phyloP scores from a whole-genome alignment of 2,888 invertebrate species.

The Cremastinae sp. region DNA sequence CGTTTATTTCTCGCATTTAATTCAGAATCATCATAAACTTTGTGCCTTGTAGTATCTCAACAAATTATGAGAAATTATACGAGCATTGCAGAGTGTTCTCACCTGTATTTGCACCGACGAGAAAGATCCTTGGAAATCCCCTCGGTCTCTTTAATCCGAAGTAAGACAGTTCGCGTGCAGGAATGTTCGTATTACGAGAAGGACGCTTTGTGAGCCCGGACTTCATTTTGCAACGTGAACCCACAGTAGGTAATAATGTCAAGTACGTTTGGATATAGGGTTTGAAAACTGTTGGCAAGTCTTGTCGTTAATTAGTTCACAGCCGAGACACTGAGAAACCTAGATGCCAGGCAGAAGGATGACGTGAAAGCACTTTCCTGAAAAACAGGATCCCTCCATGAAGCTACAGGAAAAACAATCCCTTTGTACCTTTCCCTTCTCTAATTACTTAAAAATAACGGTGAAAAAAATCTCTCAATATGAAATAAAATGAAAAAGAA shows the following conservation, averaged over 20 bases:
- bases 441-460: too few relatives aligned
- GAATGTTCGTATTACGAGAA: slow-evolving; percentile 33
- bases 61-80: slow-evolving; percentile 25
- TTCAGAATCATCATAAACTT: slow-evolving; percentile 19
- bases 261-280: slow-evolving; percentile 18
- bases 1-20: not conserved
- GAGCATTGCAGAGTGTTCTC: slow-evolving; percentile 24
- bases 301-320: slow-evolving; percentile 51
- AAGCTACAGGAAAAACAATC: too few relatives aligned
- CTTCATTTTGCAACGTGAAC: slow-evolving; percentile 34
- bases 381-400: too few relatives aligned
- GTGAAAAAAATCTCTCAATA: too few relatives aligned
- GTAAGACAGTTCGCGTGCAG: slow-evolving; percentile 40
- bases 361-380: too few relatives aligned
- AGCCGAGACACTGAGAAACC: not conserved
- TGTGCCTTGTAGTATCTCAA: slow-evolving; percentile 21
- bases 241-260: slow-evolving; percentile 25
- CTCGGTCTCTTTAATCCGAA: slow-evolving; percentile 15
- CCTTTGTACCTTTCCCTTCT: too few relatives aligned
- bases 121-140: slow-evolving; percentile 9
- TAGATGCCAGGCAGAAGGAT: too few relatives aligned
- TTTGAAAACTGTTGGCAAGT: slow-evolving; percentile 33
- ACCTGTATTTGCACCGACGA: slow-evolving; percentile 31
- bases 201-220: not conserved
- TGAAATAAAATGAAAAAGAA: too few relatives aligned